Percentiles rank a stretch among this genome's conserved stretches.
Evolutionary conservation across 2,888 invertebrate genomes (phyloP).

Genomic region (Lasioglossum vierecki): DNA sequence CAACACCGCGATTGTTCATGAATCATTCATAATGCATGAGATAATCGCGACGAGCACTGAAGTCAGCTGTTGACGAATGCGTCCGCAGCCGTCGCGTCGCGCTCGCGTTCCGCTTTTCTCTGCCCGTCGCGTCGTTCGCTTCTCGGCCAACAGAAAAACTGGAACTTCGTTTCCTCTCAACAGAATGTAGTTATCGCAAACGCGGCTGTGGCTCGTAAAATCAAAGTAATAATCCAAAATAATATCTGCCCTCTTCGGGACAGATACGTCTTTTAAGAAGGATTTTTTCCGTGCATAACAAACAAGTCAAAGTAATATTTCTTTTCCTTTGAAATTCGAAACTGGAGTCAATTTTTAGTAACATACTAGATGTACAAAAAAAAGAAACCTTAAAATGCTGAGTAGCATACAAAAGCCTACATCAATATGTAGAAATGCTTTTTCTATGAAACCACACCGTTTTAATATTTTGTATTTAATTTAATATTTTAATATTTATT

Average conservation of each 20-base stretch:
- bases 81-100: constrained; percentile 58
- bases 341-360: too few relatives aligned
- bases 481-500: too few relatives aligned
- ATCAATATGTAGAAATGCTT: background rate
- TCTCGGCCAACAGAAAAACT: constrained; percentile 38
- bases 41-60: constrained; percentile 73
- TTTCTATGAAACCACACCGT: too few relatives aligned
- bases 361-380: too few relatives aligned
- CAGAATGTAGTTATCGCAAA: constrained; percentile 20
- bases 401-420: too few relatives aligned
- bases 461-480: too few relatives aligned
- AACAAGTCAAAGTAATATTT: background rate
- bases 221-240: background rate
- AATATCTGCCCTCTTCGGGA: background rate
- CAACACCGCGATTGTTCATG: constrained; percentile 65
- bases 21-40: constrained; percentile 77
- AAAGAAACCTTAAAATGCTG: too few relatives aligned
- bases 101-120: constrained; percentile 29
- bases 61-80: constrained; percentile 74
- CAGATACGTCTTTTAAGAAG: background rate
- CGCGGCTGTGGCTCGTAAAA: constrained; percentile 1
- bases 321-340: too few relatives aligned
- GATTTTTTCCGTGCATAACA: background rate
- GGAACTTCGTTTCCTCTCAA: constrained; percentile 20
- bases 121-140: constrained; percentile 28